Conservation (phyloP, 2,888 invertebrate species). For the Microctonus brassicae region DNA sequence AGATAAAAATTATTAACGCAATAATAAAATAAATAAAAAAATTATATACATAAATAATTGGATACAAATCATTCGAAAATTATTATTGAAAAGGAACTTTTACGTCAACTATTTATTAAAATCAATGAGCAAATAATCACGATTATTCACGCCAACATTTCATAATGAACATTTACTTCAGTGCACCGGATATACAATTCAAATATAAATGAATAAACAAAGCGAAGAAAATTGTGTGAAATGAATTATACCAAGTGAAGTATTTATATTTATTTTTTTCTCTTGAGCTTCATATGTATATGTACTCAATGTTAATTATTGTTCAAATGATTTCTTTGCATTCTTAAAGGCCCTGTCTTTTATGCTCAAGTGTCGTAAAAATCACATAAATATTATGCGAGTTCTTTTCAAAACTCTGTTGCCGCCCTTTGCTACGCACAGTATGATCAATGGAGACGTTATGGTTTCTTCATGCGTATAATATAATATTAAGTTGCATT, state of each 20-base stretch:
- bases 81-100: not conserved
- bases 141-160: not conserved
- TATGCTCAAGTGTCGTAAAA: not conserved
- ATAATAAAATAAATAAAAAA: not conserved
- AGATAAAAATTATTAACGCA: not conserved
- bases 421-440: not conserved
- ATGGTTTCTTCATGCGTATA: not conserved
- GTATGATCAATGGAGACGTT: conserved; percentile 31
- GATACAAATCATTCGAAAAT: not conserved
- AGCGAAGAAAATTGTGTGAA: not conserved
- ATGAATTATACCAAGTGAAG: not conserved
- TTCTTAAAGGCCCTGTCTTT: not conserved
- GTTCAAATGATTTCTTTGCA: not conserved
- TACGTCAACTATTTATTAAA: not conserved
- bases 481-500: conserved; percentile 25
- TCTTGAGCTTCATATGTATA: not conserved
- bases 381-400: conserved; percentile 8
- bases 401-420: not conserved
- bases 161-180: not conserved
- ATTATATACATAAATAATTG: not conserved
- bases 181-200: not conserved
- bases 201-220: not conserved
- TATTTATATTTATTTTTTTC: too few species aligned
- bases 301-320: not conserved
- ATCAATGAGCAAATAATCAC: not conserved